A percentile compares a stretch with the other conserved stretches of the same genome.
These are phyloP conservation scores for Phrynocephalus vlangalii DNA, from an alignment of 2,797 vertebrate species.

Conservation along the genomic window DNA sequence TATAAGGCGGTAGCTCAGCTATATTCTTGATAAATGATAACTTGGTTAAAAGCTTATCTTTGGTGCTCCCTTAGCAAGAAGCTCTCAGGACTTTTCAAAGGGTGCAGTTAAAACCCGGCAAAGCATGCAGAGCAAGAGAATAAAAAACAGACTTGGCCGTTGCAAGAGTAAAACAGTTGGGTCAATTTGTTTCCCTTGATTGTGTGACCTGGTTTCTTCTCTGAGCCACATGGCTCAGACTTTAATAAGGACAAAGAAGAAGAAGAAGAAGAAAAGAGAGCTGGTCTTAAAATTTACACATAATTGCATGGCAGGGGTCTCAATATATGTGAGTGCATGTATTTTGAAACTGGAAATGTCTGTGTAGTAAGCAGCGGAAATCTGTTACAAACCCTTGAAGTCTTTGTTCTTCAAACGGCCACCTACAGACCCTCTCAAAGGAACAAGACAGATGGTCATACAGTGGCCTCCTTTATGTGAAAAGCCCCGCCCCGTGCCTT, in stretches of 20 bases:
- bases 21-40: slow-evolving; percentile 1
- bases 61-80: slow-evolving; percentile 43
- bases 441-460: slow-evolving; percentile 59
- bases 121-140: slow-evolving; percentile 50
- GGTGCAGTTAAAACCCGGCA: slow-evolving; percentile 58
- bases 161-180: slow-evolving; percentile 49
- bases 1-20: neutral
- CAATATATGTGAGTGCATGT: neutral
- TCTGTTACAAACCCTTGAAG: slow-evolving; percentile 80
- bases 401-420: slow-evolving; percentile 79
- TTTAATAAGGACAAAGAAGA: slow-evolving; percentile 52
- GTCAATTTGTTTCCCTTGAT: slow-evolving; percentile 70
- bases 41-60: slow-evolving; percentile 58
- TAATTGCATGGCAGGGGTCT: slow-evolving; percentile 77
- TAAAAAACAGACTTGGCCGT: slow-evolving; percentile 58
- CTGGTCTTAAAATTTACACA: slow-evolving; percentile 74
- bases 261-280: slow-evolving; percentile 53
- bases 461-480: slow-evolving; percentile 76
- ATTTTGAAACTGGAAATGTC: slow-evolving; percentile 75
- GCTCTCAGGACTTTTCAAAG: slow-evolving; percentile 57
- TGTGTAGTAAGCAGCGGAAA: slow-evolving; percentile 74
- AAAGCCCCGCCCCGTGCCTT: slow-evolving; percentile 67
- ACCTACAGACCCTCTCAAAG: slow-evolving; percentile 71
- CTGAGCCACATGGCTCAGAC: slow-evolving; percentile 58
- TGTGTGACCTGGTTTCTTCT: slow-evolving; percentile 76